A percentile compares a stretch with the other conserved stretches of the same genome.
Evolutionary conservation across 2,113 vertebrate species (phyloP).

Genomic region (Scopus umbretta): DNA sequence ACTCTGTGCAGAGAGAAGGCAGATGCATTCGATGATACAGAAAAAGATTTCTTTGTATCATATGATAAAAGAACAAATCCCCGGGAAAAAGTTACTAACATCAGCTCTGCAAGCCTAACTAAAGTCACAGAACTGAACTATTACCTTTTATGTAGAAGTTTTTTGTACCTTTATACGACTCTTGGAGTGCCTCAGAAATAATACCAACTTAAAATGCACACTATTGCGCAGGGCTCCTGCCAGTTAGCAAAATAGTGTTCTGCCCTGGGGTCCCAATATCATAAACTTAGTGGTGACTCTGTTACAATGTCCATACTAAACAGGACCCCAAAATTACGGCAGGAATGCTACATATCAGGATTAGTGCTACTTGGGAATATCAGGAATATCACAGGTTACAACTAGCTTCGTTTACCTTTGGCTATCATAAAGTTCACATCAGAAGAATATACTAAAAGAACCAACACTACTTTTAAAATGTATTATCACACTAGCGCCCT

Average conservation of each 20-base stretch:
- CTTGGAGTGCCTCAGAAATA: background rate
- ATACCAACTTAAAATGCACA: background rate
- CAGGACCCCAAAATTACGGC: background rate
- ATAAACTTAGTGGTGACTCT: background rate
- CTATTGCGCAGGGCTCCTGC: background rate
- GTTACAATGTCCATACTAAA: background rate
- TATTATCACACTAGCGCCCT: background rate
- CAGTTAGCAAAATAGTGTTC: background rate
- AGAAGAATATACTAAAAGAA: background rate
- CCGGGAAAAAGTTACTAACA: background rate
- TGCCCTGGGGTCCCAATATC: background rate
- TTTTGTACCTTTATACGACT: background rate
- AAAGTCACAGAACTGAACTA: background rate
- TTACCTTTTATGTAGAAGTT: accelerated
- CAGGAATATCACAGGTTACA: background rate
- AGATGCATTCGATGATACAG: accelerated
- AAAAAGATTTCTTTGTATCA: background rate
- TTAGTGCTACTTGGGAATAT: background rate
- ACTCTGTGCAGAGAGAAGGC: background rate
- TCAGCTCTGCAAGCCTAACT: background rate
- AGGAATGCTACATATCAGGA: background rate
- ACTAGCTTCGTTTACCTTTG: background rate
- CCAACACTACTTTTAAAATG: background rate
- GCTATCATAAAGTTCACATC: background rate
- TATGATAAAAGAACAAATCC: background rate